A percentile compares a stretch with the other conserved stretches of the same genome.
phyloP scores from a whole-genome alignment of 2,113 vertebrate species.

The Loxodonta africana region DNA sequence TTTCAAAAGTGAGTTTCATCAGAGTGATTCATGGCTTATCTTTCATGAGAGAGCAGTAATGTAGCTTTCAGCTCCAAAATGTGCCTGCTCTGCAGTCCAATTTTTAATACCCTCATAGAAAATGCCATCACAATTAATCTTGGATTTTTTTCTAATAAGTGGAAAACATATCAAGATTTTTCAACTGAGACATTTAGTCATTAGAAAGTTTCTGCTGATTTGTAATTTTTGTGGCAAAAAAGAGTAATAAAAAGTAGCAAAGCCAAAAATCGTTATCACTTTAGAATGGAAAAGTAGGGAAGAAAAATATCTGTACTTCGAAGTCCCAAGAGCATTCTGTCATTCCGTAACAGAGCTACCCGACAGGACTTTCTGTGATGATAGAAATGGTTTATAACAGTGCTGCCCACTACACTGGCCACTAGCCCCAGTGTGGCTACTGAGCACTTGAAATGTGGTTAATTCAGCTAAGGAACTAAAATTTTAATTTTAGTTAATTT shows the following conservation, averaged over 20 bases:
- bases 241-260: not conserved
- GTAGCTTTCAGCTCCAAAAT: conserved; percentile 36
- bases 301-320: conserved; percentile 22
- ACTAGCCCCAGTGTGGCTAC: not conserved
- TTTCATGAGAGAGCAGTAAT: not conserved
- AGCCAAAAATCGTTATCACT: not conserved
- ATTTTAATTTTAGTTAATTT: not conserved
- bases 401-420: not conserved
- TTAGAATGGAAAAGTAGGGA: conserved; percentile 32
- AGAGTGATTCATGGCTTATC: conserved; percentile 25
- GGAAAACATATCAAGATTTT: conserved; percentile 36
- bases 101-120: conserved; percentile 48
- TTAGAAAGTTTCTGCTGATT: conserved; percentile 21
- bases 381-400: not conserved
- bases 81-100: not conserved
- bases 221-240: conserved; percentile 33
- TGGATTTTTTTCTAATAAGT: not conserved
- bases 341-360: not conserved
- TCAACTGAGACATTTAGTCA: conserved; percentile 5
- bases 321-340: not conserved
- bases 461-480: not conserved
- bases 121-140: conserved; percentile 38
- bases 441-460: not conserved
- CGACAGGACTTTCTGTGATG: conserved; percentile 27
- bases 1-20: conserved; percentile 52